Evolutionary conservation across 2,888 invertebrate species (phyloP), one percentile per base, ranked within the genome.

Genomic region (Drosophila paranaensis): DNA sequence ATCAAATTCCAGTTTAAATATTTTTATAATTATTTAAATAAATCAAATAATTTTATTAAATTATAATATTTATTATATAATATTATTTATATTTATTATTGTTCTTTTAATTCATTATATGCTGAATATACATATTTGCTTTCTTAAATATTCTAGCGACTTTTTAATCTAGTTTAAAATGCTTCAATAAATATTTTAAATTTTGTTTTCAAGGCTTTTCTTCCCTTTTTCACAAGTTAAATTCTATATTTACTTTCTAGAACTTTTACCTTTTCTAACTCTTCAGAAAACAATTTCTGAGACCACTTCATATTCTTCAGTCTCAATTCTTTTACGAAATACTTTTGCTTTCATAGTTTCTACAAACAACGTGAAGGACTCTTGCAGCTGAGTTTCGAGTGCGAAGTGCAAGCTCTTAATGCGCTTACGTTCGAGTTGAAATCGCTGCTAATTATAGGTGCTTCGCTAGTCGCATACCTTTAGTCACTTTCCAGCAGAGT

Each of bases 391-490:
- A 30, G 30, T 30, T 48, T 48, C 11, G 11, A 16, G 48, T 33
- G 30, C 6, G n/a, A 48, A 30, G 48, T 48, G 51, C 20, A 9
- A 42, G 40, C 16, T 42, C 16, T 33, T 14, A 20, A 43, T 33
- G 10, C 33, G 35, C 56, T 56, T 14, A 11, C 8, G 35, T n/a
- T 25, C n/a, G n/a, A 25, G 35, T 2, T 35, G 14, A n/a, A 45
- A 13, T 45, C 61, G 45, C n/a, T 6, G 39, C 10, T 46, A 39
- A 56, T 54, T 48, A 54, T 16, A 48, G 60, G 16, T 20, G 37
- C 30, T 16, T 5, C 5, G 4, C 3, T 16, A 35, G 53, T 60
- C 48, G 54, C 42, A 20, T 42, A 30, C 2, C 16, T 6, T 4
- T 20, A 35, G 30, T 25, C 30, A 6, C 11, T 42, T 11, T n/a